Base-by-base conservation (phyloP, 2,113 vertebrate genomes). In the Siphamia tubifer region DNA sequence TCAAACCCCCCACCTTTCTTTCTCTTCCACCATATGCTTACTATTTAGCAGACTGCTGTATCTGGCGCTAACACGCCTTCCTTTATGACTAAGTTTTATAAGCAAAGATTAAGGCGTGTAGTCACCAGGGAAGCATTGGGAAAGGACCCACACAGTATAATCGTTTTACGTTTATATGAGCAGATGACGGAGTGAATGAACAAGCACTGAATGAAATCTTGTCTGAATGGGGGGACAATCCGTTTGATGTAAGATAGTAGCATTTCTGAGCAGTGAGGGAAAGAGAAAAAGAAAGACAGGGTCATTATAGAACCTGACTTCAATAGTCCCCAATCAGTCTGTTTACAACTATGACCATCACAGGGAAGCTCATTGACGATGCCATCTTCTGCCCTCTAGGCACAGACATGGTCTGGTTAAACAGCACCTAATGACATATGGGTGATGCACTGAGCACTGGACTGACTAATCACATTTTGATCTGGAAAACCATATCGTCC, bases 71-170 rank as follows among this genome's bases (percentile, higher is more conserved):
- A 87, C 84, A 86, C 68, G 54, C 82, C 73, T 84, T 61, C 56
- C 84, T 90, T 90, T 87, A 91, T 91, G 90, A 91, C 81, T 90
- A 83, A 84, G 68, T 68, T 89, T 89, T 82, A 89, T 84, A 84
- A 81, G 81, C 57, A 83, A 73, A 79, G 76, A 90, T 86, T 83
- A 90, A 91, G 85, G 79, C 42, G 63, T 88, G 85, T 79, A 89
- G 85, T 89, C 87, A 84, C 64, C 19, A 34, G 85, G 63, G 70
- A 88, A 80, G 73, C 56, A 21, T 60, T 27, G 19, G 72, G 52
- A 87, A 79, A 76, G 36, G 74, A 73, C 61, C 66, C 57, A 80
- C 51, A 8, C 44, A 60, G 3, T 56, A 32, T 44, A 47, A 74
- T 48, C 19, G 58, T 74, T 90, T 82, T 44, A 72, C 57, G 44